Evolutionary conservation across 2,113 vertebrate genomes (phyloP).

Genomic region (Ceyx cyanopectus): DNA sequence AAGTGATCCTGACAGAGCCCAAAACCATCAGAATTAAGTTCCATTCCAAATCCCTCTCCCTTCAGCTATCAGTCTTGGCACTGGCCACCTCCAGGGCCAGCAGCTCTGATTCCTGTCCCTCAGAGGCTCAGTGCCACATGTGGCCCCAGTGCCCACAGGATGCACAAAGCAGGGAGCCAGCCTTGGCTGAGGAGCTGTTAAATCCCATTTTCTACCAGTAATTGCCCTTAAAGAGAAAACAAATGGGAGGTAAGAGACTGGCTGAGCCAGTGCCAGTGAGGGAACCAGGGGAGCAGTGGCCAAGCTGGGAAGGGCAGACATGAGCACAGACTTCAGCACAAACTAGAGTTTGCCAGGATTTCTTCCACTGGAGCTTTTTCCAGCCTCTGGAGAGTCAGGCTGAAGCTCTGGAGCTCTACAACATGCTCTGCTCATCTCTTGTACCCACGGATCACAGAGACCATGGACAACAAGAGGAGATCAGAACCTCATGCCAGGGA

Average conservation of each 20-base stretch:
- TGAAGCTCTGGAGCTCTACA: background rate
- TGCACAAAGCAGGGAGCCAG: background rate
- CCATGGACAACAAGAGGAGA: background rate
- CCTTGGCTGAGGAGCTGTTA: background rate
- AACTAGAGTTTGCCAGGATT: background rate
- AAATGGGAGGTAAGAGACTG: background rate
- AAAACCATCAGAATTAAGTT: background rate
- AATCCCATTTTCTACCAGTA: background rate
- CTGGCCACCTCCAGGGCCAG: background rate
- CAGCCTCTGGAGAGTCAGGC: background rate
- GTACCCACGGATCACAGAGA: background rate
- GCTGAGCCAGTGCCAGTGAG: background rate
- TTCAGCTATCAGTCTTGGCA: background rate
- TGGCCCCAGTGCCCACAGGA: background rate
- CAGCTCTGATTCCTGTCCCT: background rate
- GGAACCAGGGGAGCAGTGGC: background rate
- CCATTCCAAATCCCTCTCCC: background rate
- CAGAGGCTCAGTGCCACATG: accelerated
- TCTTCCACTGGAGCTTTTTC: background rate
- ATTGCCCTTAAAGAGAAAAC: background rate
- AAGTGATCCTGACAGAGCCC: background rate
- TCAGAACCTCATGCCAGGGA: accelerated
- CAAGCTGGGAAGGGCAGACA: background rate
- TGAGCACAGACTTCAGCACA: background rate
- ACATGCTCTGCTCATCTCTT: background rate